Evolutionary conservation across 1,140 invertebrate species (phyloP).

Genomic region (Calephelis virginiensis): DNA sequence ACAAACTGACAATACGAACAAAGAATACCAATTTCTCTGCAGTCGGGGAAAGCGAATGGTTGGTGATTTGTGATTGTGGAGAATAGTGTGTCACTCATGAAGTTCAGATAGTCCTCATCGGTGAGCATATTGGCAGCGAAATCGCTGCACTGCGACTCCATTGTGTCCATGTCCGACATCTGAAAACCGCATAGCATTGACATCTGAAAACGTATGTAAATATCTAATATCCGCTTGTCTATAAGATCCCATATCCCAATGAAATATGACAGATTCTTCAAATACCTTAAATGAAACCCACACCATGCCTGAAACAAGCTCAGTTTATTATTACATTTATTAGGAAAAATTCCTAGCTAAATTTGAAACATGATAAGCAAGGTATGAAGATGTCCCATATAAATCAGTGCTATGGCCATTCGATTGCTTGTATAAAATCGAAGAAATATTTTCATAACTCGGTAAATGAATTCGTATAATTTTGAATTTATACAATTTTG

Average conservation of each 20-base stretch:
- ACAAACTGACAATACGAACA: slow-evolving; percentile 20
- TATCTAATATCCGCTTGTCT: slow-evolving; percentile 6
- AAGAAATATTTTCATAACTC: no score
- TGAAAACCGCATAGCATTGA: slow-evolving; percentile 64
- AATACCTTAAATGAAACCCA: slow-evolving; percentile 12
- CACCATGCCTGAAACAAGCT: slow-evolving; percentile 7
- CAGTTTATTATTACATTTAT: not conserved
- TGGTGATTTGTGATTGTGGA: slow-evolving; percentile 92
- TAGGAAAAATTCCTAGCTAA: not conserved
- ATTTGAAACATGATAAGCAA: not conserved
- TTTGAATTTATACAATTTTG: no score
- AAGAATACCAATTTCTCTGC: slow-evolving; percentile 93
- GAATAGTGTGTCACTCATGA: slow-evolving; percentile 94
- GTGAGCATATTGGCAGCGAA: slow-evolving; percentile 85
- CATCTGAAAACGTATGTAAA: slow-evolving; percentile 39
- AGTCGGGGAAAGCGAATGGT: slow-evolving; percentile 97
- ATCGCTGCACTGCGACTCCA: slow-evolving; percentile 85
- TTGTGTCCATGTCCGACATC: slow-evolving; percentile 89
- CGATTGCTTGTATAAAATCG: no score
- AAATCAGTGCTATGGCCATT: not conserved
- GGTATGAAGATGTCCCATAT: not conserved
- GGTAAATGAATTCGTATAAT: no score
- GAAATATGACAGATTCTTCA: not conserved
- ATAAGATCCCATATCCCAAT: not conserved
- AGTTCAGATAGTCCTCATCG: slow-evolving; percentile 93